These are phyloP conservation scores for Elegia similella DNA, from an alignment of 2,888 invertebrate species.

Conservation along the genomic window DNA sequence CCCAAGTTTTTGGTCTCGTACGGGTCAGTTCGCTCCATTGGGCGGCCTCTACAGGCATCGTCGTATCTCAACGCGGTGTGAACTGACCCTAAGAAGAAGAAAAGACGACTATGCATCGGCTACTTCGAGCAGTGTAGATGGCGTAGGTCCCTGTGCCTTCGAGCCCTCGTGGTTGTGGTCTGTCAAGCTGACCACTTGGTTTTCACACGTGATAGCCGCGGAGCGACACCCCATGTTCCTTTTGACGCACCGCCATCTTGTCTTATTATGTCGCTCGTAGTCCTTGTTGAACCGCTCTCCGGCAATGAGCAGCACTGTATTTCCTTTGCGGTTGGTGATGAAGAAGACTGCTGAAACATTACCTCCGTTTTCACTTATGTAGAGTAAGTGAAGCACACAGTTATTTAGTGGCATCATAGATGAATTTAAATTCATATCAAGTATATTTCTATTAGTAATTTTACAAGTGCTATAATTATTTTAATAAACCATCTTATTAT, in stretches of 20 bases:
- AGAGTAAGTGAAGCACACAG: too few species aligned
- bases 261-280: constrained; percentile 4
- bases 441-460: too few species aligned
- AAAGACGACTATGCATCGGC: too few species aligned
- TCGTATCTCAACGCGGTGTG: too few species aligned
- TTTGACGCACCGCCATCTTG: constrained; percentile 37
- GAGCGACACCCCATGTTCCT: constrained; percentile 40
- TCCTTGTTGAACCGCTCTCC: constrained; percentile 17
- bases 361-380: too few species aligned
- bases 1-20: too few species aligned
- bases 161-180: constrained; percentile 23
- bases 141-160: background rate
- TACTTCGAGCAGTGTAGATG: background rate
- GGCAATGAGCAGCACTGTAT: constrained; percentile 10
- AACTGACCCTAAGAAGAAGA: too few species aligned
- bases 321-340: constrained; percentile 1
- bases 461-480: too few species aligned
- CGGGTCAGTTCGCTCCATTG: too few species aligned
- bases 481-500: too few species aligned
- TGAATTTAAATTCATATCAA: too few species aligned
- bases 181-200: constrained; percentile 24
- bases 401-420: too few species aligned
- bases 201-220: constrained; percentile 29
- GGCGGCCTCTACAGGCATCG: background rate
- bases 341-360: background rate